These are phyloP conservation scores for Neoniphon sammara DNA, from an alignment of 2,797 vertebrate genomes.

Conservation along the genomic window DNA sequence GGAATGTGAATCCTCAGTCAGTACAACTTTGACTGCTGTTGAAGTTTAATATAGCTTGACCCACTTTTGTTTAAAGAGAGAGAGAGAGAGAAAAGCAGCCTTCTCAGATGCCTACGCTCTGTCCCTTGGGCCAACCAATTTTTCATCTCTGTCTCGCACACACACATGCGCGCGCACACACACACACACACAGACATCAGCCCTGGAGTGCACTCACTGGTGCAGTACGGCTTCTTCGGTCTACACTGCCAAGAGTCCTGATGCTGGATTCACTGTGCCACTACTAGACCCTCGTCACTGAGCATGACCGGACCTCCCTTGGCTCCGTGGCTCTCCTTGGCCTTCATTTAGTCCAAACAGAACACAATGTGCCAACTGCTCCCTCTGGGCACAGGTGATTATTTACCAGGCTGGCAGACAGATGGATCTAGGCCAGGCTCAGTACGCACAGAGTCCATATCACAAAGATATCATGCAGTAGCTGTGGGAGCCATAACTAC, in stretches of 20 bases:
- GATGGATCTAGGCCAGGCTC: slow-evolving; percentile 53
- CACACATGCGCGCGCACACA: slow-evolving; percentile 22
- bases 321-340: slow-evolving; percentile 36
- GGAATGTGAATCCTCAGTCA: slow-evolving; percentile 35
- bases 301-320: slow-evolving; percentile 42
- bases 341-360: slow-evolving; percentile 65
- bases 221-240: slow-evolving; percentile 42
- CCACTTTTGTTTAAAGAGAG: slow-evolving; percentile 72
- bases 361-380: slow-evolving; percentile 58
- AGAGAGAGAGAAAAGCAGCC: slow-evolving; percentile 46
- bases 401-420: slow-evolving; percentile 57
- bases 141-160: slow-evolving; percentile 50
- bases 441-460: slow-evolving; percentile 32
- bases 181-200: slow-evolving; percentile 37
- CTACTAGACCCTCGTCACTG: slow-evolving; percentile 40
- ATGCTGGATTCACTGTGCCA: slow-evolving; percentile 44
- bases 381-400: slow-evolving; percentile 61
- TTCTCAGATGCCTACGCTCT: slow-evolving; percentile 56
- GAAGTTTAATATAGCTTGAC: slow-evolving; percentile 74
- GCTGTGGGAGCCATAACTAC: slow-evolving; percentile 29
- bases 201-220: slow-evolving; percentile 54
- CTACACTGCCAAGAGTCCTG: slow-evolving; percentile 52
- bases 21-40: slow-evolving; percentile 47
- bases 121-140: slow-evolving; percentile 57
- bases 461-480: slow-evolving; percentile 40